Evolutionary conservation across 2,888 invertebrate species (phyloP).

Genomic region (Cryptocephalus primarius): DNA sequence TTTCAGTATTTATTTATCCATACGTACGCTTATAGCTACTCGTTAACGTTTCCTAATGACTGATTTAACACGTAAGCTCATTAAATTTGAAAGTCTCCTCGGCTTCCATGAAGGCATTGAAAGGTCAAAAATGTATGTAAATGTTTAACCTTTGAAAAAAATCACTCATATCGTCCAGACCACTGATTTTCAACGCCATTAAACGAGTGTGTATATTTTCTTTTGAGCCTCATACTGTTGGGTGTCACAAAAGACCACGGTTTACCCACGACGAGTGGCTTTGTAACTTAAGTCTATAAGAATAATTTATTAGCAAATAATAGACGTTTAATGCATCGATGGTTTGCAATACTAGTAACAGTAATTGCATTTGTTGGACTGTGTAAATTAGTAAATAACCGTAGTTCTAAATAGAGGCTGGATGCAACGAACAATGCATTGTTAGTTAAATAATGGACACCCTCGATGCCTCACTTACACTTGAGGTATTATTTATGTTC

Average conservation of each 20-base stretch:
- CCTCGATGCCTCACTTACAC: conserved; percentile 33
- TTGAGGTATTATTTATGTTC: conserved; percentile 24
- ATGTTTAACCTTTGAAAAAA: too few relatives aligned
- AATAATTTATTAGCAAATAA: conserved; percentile 15
- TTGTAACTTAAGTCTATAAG: conserved; percentile 1
- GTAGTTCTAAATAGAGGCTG: conserved; percentile 33
- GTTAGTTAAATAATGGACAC: conserved; percentile 27
- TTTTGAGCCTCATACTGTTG: too few relatives aligned
- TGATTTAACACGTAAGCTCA: too few relatives aligned
- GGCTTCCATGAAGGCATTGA: too few relatives aligned
- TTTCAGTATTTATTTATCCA: too few relatives aligned
- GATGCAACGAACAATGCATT: conserved; percentile 26
- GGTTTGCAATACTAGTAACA: conserved; percentile 30
- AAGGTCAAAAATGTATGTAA: too few relatives aligned
- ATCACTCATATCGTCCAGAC: too few relatives aligned
- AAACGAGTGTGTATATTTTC: too few relatives aligned
- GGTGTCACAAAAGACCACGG: not conserved
- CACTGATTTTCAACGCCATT: too few relatives aligned
- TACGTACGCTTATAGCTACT: too few relatives aligned
- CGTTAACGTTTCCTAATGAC: too few relatives aligned
- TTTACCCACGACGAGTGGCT: not conserved
- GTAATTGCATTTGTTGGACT: conserved; percentile 37
- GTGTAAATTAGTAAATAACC: conserved; percentile 38
- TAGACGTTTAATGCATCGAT: conserved; percentile 25
- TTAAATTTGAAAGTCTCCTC: too few relatives aligned